Base-by-base conservation (phyloP, 2,888 invertebrate species). In the Theretra japonica region DNA sequence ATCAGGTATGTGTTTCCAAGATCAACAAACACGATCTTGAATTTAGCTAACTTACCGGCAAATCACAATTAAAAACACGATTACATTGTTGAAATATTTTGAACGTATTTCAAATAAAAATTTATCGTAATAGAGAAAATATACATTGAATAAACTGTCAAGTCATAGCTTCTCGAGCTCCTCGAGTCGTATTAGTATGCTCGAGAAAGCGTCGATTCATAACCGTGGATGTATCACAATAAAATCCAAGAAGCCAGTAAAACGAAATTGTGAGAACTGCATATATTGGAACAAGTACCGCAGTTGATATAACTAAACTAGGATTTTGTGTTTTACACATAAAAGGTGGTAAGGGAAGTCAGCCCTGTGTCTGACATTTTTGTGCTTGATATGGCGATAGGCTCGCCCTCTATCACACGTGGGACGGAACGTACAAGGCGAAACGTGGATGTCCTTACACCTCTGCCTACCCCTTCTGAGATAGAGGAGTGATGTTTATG, bases 211-310 rank as follows among this genome's bases (percentile, higher is more conserved):
- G 41, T 23, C 23, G 65, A 65, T 65, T 65, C 23, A 48, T 25
- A 8, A 5, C 28, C 59, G 21, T 41, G 41, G 21, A 65, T 65
- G 23, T 23, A 65, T 65, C 25, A 65, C 65, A 65, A 65, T 65
- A 65, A 65, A 65, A 65, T 23, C 17, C 65, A 48, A 48, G 48
- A 23, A 65, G 48, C 23, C 23, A 48, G 41, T 65, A 65, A 65
- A 62, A 65, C 21, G 23, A 17, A 48, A 65, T 65, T 41, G 21
- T 41, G 48, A 6, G 7, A 65, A 65, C 48, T 21, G 65, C 41
- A 41, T 41, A 41, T 65, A 48, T 65, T 17, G 41, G 41, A 65
- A 48, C 48, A 17, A 41, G 15, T 48, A 17, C 11, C 23, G 48
- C 6, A 2, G 19, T 5, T n/a, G n/a, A 19, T 6, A 65, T 65